Evolutionary conservation across 1,140 invertebrate genomes (phyloP), one percentile per base, ranked within the genome.

Genomic region (Mycetomoellerius zeteki): DNA sequence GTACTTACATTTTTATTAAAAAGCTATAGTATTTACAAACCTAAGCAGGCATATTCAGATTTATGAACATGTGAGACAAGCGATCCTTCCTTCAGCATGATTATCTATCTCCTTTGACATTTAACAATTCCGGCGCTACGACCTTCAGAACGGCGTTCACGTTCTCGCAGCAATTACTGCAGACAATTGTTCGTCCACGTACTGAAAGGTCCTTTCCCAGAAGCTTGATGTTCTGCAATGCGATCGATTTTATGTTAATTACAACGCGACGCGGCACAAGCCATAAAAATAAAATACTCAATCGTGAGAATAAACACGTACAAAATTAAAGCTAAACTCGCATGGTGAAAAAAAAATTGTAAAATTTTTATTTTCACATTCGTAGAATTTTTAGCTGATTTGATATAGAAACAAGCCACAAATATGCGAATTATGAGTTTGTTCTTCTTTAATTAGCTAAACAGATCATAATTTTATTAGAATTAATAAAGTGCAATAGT

Each of bases 211-310:
- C 93, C 47, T 91, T 89, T 3, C 88, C 77, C 33, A 93, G 64
- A 8, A 93, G 80, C 67, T 94, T 93, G 7, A 94, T 78, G 54
- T 93, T 94, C 93, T 94, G 81, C 30, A 90, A 89, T 12, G 69
- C 1, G 24, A 58, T 88, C 69, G 60, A 50, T 6, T 47, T 84
- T 33, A 47, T 30, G 37, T 84, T 75, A 84, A 84, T 84, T 71
- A 30, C 33, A 71, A 54, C n/a, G n/a, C 5, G 10, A 24, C 12
- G 21, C 7, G 21, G 14, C 21, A 7, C 30, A 58, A 58, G 1
- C 37, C 6, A 0, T 19, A 19, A 14, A 43, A 58, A 58, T 58
- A 6, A 75, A 58, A 24, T 58, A 56, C 21, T 6, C 21, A 33
- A 37, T n/a, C 37, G 12, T 21, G 37, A 47, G 2, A 69, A 69